These are phyloP conservation scores for Coptodon rendalli DNA, from an alignment of 2,113 vertebrate species.

Conservation along the genomic window DNA sequence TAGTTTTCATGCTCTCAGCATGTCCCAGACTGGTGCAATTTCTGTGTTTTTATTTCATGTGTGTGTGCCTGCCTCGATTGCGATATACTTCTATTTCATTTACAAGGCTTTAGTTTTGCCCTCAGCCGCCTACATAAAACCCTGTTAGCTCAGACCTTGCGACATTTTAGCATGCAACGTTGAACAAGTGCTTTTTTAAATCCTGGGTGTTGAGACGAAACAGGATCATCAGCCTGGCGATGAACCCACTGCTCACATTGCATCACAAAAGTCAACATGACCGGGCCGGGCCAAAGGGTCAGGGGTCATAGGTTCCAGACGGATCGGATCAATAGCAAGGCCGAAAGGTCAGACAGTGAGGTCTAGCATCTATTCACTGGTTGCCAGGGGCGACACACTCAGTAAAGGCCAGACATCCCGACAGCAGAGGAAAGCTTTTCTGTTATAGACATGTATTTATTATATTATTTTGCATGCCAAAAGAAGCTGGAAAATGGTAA, in stretches of 20 bases:
- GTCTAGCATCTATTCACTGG: slow-evolving; percentile 29
- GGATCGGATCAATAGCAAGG: slow-evolving; percentile 57
- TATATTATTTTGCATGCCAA: background rate
- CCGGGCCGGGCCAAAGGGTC: slow-evolving; percentile 20
- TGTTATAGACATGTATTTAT: background rate
- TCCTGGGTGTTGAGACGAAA: background rate
- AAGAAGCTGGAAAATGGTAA: background rate
- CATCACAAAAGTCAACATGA: slow-evolving; percentile 54
- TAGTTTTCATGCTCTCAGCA: slow-evolving; percentile 23
- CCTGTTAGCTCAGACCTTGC: background rate
- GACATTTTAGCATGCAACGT: background rate
- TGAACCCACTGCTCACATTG: slow-evolving; percentile 30
- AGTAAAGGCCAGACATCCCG: slow-evolving; percentile 45
- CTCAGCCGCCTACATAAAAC: background rate
- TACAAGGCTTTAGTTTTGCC: background rate
- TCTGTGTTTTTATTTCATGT: slow-evolving; percentile 20
- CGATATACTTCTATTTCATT: background rate
- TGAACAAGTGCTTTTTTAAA: background rate
- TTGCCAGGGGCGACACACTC: slow-evolving; percentile 35
- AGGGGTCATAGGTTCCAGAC: slow-evolving; percentile 64
- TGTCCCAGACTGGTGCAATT: slow-evolving; percentile 36
- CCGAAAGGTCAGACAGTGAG: slow-evolving; percentile 58
- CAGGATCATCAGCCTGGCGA: background rate
- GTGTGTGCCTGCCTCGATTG: background rate
- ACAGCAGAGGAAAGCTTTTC: background rate